A percentile compares a stretch with the other conserved stretches of the same genome.
phyloP scores from a whole-genome alignment of 2,113 vertebrate genomes.

The Epinephelus fuscoguttatus region DNA sequence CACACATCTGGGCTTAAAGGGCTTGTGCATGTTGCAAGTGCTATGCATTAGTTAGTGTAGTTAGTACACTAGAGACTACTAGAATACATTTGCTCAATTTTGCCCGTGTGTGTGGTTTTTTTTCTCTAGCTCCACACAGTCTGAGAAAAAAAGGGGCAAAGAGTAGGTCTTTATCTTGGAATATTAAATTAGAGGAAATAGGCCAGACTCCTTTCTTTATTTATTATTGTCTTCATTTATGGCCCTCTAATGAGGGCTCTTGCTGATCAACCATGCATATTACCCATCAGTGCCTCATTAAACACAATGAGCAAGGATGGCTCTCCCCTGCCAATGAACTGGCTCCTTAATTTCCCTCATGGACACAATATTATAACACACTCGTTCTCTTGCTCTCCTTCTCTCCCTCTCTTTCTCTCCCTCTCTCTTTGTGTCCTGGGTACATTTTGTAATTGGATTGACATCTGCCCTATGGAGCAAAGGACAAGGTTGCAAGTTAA shows the following conservation, averaged over 20 bases:
- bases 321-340: conserved; percentile 83
- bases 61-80: conserved; percentile 23
- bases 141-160: conserved; percentile 57
- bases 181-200: conserved; percentile 85
- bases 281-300: conserved; percentile 88
- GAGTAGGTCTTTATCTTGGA: conserved; percentile 81
- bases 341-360: conserved; percentile 86
- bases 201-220: conserved; percentile 81
- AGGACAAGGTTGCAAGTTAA: conserved; percentile 71
- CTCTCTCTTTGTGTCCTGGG: conserved; percentile 19
- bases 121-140: conserved; percentile 47
- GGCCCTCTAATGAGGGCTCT: conserved; percentile 85
- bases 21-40: conserved; percentile 51
- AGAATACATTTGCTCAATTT: conserved; percentile 43
- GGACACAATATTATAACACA: conserved; percentile 80
- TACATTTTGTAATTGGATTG: conserved; percentile 74
- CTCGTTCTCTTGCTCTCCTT: conserved; percentile 15
- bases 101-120: conserved; percentile 20
- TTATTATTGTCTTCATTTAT: conserved; percentile 84
- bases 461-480: conserved; percentile 60
- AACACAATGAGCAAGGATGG: conserved; percentile 83
- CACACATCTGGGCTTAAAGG: conserved; percentile 38
- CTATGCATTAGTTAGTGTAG: conserved; percentile 12
- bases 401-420: conserved; percentile 5
- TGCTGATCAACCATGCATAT: conserved; percentile 86